Base-by-base conservation (phyloP, 2,113 vertebrate genomes). In the Eretmochelys imbricata region DNA sequence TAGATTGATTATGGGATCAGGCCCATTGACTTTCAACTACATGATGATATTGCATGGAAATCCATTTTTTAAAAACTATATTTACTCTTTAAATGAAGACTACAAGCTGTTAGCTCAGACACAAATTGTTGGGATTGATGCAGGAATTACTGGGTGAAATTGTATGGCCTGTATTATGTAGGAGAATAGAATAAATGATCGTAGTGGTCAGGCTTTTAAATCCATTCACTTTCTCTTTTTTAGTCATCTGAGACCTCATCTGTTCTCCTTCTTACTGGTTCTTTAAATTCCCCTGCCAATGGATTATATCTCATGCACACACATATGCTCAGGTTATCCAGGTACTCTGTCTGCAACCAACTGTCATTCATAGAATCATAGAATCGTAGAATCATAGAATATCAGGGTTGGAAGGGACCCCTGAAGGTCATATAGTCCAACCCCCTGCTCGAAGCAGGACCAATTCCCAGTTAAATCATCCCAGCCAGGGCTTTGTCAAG, bases 281-380 rank as follows among this genome's bases (percentile, higher is more conserved):
- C 31, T 91, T 86, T 25, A 94, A 88, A 51, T 49, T 7, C 79
- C 1, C 0, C 84, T 75, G 94, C 69, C 51, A 65, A 29, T 24
- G 82, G 85, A 94, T 54, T 3, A 0, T 49, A 88, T 87, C 54
- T 88, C 42, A 29, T 72, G 8, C 84, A 94, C 82, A 85, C 82
- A 82, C 5, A 59, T 84, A 86, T 49, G 75, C 48, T 91, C 0
- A 1, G 7, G 46, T 88, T 92, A 88, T 38, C 27, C n/a, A 51
- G 48, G 10, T 89, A 20, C n/a, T 4, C 48, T 85, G 87, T 97
- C 89, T 95, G 90, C 22, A n/a, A 75, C 35, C 38, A 83, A 35
- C 59, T 95, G 80, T 88, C 91, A 89, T 59, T 94, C 62, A 82
- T 94, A n/a, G n/a, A n/a, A n/a, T n/a, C n/a, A n/a, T n/a, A n/a